Evolutionary conservation across 2,888 invertebrate genomes (phyloP).

Genomic region (Nebria brevicollis): DNA sequence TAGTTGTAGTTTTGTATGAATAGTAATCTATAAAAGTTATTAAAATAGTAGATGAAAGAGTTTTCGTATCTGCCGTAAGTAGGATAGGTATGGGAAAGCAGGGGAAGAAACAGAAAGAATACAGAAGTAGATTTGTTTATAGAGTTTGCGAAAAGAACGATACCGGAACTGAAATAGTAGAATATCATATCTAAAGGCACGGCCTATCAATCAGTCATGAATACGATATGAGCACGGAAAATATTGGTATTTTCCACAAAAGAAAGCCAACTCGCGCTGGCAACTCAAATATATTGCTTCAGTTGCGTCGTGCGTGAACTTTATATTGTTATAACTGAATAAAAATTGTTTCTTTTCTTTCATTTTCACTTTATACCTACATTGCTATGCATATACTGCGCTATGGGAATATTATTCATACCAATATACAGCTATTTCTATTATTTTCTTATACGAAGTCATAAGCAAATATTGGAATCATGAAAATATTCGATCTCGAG

Average conservation of each 20-base stretch:
- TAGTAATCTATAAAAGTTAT: conserved; percentile 23
- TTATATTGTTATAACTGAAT: neutral
- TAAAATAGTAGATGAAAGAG: conserved; percentile 31
- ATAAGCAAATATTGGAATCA: no score
- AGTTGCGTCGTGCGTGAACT: neutral
- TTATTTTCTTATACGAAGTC: no score
- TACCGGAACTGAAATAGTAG: conserved; percentile 28
- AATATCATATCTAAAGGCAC: conserved; percentile 33
- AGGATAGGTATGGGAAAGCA: no score
- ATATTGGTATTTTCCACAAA: conserved; percentile 42
- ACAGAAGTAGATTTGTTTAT: conserved; percentile 42
- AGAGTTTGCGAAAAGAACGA: conserved; percentile 32
- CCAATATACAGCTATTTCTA: no score
- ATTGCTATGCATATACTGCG: no score
- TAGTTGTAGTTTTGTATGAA: neutral
- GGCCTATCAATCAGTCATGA: conserved; percentile 41
- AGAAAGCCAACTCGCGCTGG: neutral
- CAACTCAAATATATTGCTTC: neutral
- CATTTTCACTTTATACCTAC: no score
- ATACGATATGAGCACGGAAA: conserved; percentile 39
- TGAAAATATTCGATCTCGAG: no score
- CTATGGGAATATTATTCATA: no score
- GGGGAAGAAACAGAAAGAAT: conserved; percentile 32
- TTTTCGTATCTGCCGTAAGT: neutral
- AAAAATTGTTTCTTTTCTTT: no score